A percentile compares a stretch with the other conserved stretches of the same genome.
phyloP scores from a whole-genome alignment of 2,113 vertebrate species.

The Calidris pugnax region DNA sequence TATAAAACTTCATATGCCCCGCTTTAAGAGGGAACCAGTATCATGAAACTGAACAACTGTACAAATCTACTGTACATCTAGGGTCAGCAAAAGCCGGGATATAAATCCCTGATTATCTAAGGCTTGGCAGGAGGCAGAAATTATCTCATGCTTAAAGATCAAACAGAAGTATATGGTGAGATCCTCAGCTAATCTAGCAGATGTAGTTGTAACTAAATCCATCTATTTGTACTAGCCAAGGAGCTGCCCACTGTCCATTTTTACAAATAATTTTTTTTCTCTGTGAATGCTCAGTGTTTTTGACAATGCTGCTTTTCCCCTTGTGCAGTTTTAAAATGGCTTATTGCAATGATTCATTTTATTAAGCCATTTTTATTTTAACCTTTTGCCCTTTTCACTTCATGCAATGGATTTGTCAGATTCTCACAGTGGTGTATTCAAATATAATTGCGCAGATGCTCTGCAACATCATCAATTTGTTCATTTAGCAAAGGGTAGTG shows the following conservation, averaged over 20 bases:
- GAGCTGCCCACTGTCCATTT: neutral
- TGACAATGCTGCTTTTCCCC: neutral
- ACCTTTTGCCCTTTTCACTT: neutral
- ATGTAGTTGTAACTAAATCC: neutral
- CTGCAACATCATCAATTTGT: neutral
- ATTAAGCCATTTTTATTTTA: conserved; percentile 12
- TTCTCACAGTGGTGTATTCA: neutral
- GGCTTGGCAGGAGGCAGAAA: neutral
- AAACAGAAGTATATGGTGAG: neutral
- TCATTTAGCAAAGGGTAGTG: neutral
- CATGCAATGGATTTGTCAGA: neutral
- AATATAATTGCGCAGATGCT: neutral
- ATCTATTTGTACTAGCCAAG: neutral
- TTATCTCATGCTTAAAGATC: neutral
- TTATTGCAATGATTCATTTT: neutral
- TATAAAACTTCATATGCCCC: neutral
- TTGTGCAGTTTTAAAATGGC: neutral
- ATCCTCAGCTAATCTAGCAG: neutral
- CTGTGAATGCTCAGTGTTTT: neutral
- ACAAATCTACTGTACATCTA: neutral
- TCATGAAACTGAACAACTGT: neutral
- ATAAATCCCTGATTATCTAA: neutral
- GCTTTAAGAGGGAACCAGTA: neutral
- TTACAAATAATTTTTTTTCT: neutral
- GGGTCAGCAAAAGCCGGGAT: neutral